Base-by-base conservation (phyloP, 30 jellyfish, hydroid and myxozoan species). In the Aurelia coerulea region DNA sequence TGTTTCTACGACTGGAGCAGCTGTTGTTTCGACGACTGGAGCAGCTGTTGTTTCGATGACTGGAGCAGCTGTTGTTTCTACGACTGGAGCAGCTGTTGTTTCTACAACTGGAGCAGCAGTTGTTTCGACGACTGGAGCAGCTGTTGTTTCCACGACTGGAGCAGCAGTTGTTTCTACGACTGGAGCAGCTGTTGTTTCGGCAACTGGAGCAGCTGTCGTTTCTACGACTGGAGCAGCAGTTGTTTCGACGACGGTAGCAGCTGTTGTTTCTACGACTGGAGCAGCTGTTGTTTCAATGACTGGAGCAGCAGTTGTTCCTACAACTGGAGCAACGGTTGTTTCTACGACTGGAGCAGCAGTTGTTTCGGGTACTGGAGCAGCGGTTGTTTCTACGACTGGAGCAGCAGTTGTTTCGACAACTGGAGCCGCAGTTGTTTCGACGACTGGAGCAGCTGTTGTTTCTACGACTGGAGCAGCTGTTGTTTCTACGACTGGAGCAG, bases 291-390 rank as follows among this genome's bases (percentile, higher is more conserved):
- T 31, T 23, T 56, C 34, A 17, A 46, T 46, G 13, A 6, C 35
- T 74, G 84, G 66, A 7, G 66, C 84, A 34, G 72, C 84, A 1
- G 70, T 62, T 0, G 84, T 74, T 16, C 29, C 68, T 0, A 74
- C 73, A 9, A 32, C 71, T 42, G 66, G 71, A 42, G 84, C 84
- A 8, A 51, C 52, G 2, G 84, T 60, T 0, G 29, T 62, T 46
- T 46, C 42, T 6, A 74, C 84, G 53, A 74, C 84, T 46, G 84
- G 84, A 12, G 84, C 68, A 23, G 66, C 84, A 1, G 66, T 74
- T 42, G 84, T 74, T 13, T 46, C 84, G 5, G 1, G 74, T 1
- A 74, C 70, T 34, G 84, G 84, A 42, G 72, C 84, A 12, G 66
- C 74, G 1, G 84, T 34, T 0, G 69, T 62, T 29, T 34, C 88